These are phyloP conservation scores for Phasianus colchicus DNA, from an alignment of 2,113 vertebrate species.

Conservation along the genomic window DNA sequence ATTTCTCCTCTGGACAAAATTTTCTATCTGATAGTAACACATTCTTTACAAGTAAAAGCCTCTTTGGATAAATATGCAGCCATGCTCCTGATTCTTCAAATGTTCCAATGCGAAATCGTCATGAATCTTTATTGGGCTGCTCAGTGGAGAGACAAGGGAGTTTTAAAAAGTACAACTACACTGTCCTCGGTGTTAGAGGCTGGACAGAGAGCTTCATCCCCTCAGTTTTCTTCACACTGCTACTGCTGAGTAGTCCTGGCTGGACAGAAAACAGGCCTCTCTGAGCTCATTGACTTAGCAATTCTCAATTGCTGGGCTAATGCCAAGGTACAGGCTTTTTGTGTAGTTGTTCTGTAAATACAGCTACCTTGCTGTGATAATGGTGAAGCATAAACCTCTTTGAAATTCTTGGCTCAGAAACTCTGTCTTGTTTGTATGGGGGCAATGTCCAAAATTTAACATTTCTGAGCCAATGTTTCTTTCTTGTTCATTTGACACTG, in stretches of 20 bases:
- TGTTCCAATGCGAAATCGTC: not conserved
- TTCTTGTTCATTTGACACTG: not conserved
- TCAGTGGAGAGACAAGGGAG: fast-evolving
- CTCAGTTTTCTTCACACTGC: not conserved
- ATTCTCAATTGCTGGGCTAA: not conserved
- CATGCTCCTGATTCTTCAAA: not conserved
- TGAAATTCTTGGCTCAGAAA: not conserved
- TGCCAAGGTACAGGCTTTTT: not conserved
- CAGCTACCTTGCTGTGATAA: conserved; percentile 9
- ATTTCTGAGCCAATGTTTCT: not conserved
- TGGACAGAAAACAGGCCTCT: not conserved
- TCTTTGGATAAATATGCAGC: not conserved
- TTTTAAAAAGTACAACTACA: not conserved
- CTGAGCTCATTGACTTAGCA: not conserved
- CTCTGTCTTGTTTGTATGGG: not conserved
- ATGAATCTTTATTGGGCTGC: not conserved
- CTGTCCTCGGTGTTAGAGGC: not conserved
- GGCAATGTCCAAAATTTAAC: not conserved
- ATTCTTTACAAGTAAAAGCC: not conserved
- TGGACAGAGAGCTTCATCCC: not conserved
- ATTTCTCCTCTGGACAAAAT: not conserved
- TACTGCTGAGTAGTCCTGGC: not conserved
- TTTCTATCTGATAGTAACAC: not conserved
- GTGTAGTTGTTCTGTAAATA: not conserved
- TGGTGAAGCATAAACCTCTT: not conserved